Percentiles rank a stretch among this genome's conserved stretches.
These are phyloP conservation scores for Eupeodes corollae DNA, from an alignment of 1,140 invertebrate genomes.

Conservation along the genomic window DNA sequence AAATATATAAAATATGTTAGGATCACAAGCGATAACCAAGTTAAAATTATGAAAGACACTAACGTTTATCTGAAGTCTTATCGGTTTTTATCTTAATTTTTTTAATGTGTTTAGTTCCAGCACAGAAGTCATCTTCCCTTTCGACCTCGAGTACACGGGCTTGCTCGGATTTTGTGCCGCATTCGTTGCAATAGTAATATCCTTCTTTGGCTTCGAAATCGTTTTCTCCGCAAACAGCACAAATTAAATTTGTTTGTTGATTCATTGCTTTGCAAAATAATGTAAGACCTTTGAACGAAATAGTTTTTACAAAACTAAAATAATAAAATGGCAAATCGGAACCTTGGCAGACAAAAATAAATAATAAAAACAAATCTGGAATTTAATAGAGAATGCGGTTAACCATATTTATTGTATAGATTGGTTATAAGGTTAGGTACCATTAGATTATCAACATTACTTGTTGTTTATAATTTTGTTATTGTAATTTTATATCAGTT, in stretches of 20 bases:
- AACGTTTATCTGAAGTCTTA: conserved; percentile 9
- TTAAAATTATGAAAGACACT: conserved; percentile 2
- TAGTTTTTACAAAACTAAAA: too few relatives aligned
- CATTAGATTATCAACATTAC: too few relatives aligned
- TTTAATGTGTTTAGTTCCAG: conserved; percentile 7
- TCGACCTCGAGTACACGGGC: conserved; percentile 24
- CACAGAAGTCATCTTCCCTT: conserved; percentile 22
- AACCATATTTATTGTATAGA: too few relatives aligned
- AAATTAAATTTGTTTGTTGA: conserved; percentile 12
- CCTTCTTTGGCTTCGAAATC: conserved; percentile 42
- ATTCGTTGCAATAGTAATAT: conserved; percentile 45
- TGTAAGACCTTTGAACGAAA: too few relatives aligned
- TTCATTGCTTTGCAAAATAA: neutral
- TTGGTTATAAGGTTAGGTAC: too few relatives aligned
- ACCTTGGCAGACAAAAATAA: too few relatives aligned
- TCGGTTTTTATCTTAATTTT: conserved; percentile 12
- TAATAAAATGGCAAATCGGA: too few relatives aligned
- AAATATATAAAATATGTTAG: neutral
- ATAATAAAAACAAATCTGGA: too few relatives aligned
- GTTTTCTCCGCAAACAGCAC: conserved; percentile 36
- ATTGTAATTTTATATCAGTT: too few relatives aligned
- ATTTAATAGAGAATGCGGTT: too few relatives aligned
- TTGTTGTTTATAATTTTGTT: too few relatives aligned
- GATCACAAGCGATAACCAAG: neutral
- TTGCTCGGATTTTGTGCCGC: conserved; percentile 35